Evolutionary conservation across 2,888 invertebrate genomes (phyloP), one percentile per base, ranked within the genome.

Genomic region (Teleogryllus oceanicus): DNA sequence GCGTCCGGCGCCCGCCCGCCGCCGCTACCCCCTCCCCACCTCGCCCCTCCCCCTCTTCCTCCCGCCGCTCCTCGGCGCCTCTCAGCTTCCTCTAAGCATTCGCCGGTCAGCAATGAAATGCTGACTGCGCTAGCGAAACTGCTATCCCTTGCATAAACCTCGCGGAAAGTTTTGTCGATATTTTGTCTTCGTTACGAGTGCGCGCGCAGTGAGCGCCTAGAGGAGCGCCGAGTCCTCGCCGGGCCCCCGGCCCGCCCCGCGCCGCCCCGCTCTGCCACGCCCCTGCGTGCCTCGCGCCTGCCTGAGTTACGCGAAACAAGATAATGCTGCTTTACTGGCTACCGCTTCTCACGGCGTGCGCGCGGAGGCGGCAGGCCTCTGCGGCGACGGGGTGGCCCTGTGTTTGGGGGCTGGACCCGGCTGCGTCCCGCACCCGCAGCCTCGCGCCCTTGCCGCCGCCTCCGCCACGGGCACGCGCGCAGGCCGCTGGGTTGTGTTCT

Each of bases 161-260:
- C 16, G 16, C 13, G 62, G 62, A 62, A 62, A 62, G 62, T 62
- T 62, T 62, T n/a, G 62, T 62, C 62, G n/a, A 62, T 62, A 62
- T 62, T 62, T 62, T 62, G 62, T 62, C 62, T 62, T 62, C 62
- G 62, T 62, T 62, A 62, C n/a, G n/a, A 62, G 62, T 62, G 16
- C 62, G 62, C 62, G 62, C 37, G 37, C 37, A 37, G 37, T 37
- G 37, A 37, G 37, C 37, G 37, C 37, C 37, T 37, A 37, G 37
- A 37, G 37, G 37, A 37, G 37, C 37, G 37, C 37, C 37, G 37
- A 37, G 37, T 8, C 37, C 37, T 37, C 37, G 37, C 37, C 37
- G 37, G 37, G 37, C 37, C 24, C 37, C 37, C 37, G 37, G 8
- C 37, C 37, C 37, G 37, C 37, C 37, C 37, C 5, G 37, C 37